Percentiles rank a stretch among this genome's conserved stretches.
phyloP scores from a whole-genome alignment of 2,888 invertebrate species.

The Oscheius sp. region DNA sequence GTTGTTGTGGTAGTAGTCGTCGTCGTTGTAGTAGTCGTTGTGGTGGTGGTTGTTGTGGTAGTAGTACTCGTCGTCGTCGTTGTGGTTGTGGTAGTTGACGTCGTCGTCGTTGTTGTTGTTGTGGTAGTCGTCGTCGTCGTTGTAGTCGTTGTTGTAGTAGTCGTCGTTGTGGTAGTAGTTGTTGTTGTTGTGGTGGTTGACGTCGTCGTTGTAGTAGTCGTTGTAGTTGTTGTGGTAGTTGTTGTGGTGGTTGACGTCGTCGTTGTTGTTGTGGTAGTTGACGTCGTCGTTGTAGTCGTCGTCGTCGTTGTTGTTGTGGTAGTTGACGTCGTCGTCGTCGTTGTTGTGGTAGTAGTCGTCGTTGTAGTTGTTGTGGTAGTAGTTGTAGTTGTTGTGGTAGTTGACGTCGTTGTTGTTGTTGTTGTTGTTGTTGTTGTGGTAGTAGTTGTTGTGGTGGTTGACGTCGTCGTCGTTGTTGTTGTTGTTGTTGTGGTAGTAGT shows the following conservation, averaged over 20 bases:
- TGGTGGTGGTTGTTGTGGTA: neutral
- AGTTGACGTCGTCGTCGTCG: neutral
- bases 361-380: neutral
- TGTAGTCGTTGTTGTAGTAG: neutral
- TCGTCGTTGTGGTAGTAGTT: neutral
- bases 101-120: neutral
- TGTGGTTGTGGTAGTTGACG: neutral
- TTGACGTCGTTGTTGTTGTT: neutral
- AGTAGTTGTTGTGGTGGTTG: neutral
- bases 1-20: neutral
- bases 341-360: neutral
- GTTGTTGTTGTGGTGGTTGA: neutral
- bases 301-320: neutral
- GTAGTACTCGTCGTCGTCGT: neutral
- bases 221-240: neutral
- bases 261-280: neutral
- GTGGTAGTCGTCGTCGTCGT: neutral
- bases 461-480: neutral
- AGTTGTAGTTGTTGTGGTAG: neutral
- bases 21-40: neutral
- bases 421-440: neutral
- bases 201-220: neutral
- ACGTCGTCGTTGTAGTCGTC: neutral
- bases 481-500: neutral
- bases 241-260: neutral